phyloP scores from a whole-genome alignment of 2,888 invertebrate genomes.

The Eupithecia pulchellata region DNA sequence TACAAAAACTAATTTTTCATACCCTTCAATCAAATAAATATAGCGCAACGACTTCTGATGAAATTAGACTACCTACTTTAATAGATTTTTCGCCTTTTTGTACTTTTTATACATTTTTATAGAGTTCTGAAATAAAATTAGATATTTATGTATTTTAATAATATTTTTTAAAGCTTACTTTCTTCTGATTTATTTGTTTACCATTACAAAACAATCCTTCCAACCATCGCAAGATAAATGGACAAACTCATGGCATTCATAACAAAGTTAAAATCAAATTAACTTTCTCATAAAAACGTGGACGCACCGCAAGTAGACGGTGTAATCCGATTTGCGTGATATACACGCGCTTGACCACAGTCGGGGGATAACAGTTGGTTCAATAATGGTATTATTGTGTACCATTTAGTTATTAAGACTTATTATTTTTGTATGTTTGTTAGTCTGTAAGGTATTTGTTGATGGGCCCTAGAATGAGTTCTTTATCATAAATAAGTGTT shows the following conservation, averaged over 20 bases:
- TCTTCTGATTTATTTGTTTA: constrained; percentile 25
- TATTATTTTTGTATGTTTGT: no score
- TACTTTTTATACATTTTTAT: background rate
- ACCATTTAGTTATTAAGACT: no score
- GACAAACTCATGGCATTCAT: constrained; percentile 32
- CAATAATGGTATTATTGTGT: background rate
- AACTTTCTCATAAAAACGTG: constrained; percentile 49
- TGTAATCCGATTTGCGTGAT: constrained; percentile 71
- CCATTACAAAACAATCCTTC: constrained; percentile 15
- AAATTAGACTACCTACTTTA: background rate
- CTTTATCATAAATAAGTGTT: no score
- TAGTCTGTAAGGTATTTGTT: no score
- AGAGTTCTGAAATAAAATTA: background rate
- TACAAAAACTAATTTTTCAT: no score
- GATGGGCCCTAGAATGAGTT: no score
- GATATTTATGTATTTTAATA: background rate
- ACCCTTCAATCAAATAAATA: no score
- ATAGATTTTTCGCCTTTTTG: background rate
- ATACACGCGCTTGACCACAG: constrained; percentile 59
- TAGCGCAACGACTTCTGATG: no score
- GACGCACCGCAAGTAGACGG: constrained; percentile 45
- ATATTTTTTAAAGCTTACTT: background rate
- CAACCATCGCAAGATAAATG: constrained; percentile 40
- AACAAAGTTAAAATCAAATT: constrained; percentile 42
- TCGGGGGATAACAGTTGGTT: background rate